phyloP scores from a whole-genome alignment of 1,140 invertebrate species.

The Orussus abietinus region DNA sequence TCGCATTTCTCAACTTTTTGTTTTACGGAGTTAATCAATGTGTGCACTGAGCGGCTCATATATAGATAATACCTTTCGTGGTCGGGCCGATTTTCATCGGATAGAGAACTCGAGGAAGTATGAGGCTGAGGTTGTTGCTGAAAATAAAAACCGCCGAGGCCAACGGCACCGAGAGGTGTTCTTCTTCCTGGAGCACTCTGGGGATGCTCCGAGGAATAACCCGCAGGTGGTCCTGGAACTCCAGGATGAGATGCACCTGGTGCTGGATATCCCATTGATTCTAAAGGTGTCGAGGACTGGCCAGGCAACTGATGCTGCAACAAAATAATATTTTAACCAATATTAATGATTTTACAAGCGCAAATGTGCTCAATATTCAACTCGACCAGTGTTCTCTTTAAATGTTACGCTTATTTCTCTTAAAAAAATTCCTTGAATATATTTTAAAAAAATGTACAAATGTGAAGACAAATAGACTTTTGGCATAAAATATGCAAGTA shows the following conservation, averaged over 20 bases:
- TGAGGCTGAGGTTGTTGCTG: constrained; percentile 56
- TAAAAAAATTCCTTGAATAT: too few relatives aligned
- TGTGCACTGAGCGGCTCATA: too few relatives aligned
- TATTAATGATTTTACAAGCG: too few relatives aligned
- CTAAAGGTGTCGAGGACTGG: constrained; percentile 32
- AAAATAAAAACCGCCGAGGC: constrained; percentile 75
- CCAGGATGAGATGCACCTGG: constrained; percentile 36
- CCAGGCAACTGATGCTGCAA: constrained; percentile 36
- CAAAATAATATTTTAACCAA: too few relatives aligned
- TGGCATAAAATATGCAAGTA: too few relatives aligned
- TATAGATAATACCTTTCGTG: constrained; percentile 49
- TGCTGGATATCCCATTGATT: constrained; percentile 39
- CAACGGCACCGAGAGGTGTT: constrained; percentile 77
- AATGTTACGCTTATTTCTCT: too few relatives aligned
- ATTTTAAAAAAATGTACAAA: too few relatives aligned
- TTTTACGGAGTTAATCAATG: too few relatives aligned
- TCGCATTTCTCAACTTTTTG: too few relatives aligned
- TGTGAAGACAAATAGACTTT: too few relatives aligned
- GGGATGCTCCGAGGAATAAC: constrained; percentile 54
- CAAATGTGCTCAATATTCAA: too few relatives aligned
- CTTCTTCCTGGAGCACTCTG: constrained; percentile 66
- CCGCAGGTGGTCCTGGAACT: constrained; percentile 28
- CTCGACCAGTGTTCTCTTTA: too few relatives aligned
- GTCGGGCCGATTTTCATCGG: constrained; percentile 78
- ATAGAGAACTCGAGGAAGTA: constrained; percentile 53